Percentiles rank a stretch among this genome's conserved stretches.
Conservation (phyloP, 2,888 invertebrate genomes). For the Cartodere bifasciata region DNA sequence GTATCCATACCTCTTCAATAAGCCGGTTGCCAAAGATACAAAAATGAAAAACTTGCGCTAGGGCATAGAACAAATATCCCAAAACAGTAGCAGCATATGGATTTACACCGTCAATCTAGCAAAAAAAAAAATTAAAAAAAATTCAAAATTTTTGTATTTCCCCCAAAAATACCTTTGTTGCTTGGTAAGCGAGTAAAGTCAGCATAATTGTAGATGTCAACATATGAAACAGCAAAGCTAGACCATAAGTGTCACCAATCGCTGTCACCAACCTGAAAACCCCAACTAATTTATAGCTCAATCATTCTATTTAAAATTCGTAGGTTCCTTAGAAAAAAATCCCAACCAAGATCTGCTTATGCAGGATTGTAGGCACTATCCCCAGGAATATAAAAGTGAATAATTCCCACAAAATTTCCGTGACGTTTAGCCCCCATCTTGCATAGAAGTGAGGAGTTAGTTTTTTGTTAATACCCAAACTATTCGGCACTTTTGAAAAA, state of each 20-base stretch:
- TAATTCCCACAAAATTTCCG: no score
- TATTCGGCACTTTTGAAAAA: no score
- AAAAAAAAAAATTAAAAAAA: slow-evolving; percentile 9
- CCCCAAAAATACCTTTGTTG: slow-evolving; percentile 53
- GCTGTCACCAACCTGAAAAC: slow-evolving; percentile 59
- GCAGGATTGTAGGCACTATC: no score
- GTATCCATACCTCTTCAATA: slow-evolving; percentile 64
- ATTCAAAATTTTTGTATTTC: no score
- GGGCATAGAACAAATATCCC: slow-evolving; percentile 66
- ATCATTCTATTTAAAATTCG: no score
- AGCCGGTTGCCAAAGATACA: slow-evolving; percentile 78
- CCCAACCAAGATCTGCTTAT: no score
- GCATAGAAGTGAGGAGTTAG: no score
- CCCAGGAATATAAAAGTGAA: no score
- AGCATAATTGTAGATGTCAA: slow-evolving; percentile 71
- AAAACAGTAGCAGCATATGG: slow-evolving; percentile 67
- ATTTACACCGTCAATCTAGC: slow-evolving; percentile 59
- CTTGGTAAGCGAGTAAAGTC: slow-evolving; percentile 74
- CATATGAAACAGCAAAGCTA: slow-evolving; percentile 76
- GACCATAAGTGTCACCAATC: slow-evolving; percentile 73
- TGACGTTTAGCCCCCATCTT: no score
- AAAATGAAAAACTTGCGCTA: slow-evolving; percentile 77
- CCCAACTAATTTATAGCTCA: no score
- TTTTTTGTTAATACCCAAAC: no score
- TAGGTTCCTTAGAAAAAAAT: no score